Conservation (phyloP, 30 jellyfish, hydroid and myxozoan species). For the Hydractinia symbiolongicarpus region DNA sequence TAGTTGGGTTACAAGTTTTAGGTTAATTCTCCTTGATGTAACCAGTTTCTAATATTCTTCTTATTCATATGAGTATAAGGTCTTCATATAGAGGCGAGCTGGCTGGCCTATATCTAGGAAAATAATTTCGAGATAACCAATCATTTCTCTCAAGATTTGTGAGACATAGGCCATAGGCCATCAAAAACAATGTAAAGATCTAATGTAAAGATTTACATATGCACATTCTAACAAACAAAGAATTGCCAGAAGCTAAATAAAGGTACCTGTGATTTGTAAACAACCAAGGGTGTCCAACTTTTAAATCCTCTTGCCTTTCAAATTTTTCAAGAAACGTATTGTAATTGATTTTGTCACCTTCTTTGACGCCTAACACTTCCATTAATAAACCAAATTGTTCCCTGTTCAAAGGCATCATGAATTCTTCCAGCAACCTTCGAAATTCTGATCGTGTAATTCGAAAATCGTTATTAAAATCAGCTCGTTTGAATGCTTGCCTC, state of each 20-base stretch:
- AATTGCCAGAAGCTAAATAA: no score
- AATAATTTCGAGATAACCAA: no score
- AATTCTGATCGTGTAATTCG: slow-evolving; percentile 46
- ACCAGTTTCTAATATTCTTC: no score
- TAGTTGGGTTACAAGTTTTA: background rate
- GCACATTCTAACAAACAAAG: no score
- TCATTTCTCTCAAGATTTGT: no score
- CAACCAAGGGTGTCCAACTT: slow-evolving; percentile 72
- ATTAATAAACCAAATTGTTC: slow-evolving; percentile 42
- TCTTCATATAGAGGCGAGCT: no score
- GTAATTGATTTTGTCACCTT: slow-evolving; percentile 42
- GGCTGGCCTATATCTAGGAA: no score
- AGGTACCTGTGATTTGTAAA: slow-evolving; percentile 45
- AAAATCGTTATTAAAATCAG: slow-evolving; percentile 46
- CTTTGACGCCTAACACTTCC: slow-evolving; percentile 36
- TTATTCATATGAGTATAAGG: no score
- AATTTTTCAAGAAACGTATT: slow-evolving; percentile 34
- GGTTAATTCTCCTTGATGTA: no score
- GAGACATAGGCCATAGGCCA: no score
- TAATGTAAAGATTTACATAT: no score
- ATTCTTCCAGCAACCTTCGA: slow-evolving; percentile 41
- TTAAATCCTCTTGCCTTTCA: slow-evolving; percentile 40
- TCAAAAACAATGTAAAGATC: no score
- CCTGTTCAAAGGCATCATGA: slow-evolving; percentile 50
- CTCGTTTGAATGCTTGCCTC: slow-evolving; percentile 53